phyloP scores from a whole-genome alignment of 2,888 invertebrate species.

The Pyrochroa serraticornis region DNA sequence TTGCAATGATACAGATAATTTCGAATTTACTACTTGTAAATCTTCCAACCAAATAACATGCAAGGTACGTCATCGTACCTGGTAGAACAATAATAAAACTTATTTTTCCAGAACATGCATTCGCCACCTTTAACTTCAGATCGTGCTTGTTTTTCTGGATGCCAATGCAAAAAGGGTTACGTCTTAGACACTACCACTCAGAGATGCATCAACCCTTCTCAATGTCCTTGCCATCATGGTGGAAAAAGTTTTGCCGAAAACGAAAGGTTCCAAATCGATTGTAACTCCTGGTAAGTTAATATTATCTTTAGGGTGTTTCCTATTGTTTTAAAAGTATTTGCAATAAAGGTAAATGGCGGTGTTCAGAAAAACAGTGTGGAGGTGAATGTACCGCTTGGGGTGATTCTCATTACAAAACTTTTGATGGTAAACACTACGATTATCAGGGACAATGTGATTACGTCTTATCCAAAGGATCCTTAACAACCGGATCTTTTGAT shows the following conservation, averaged over 20 bases:
- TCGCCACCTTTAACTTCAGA: slow-evolving; percentile 62
- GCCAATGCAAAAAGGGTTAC: slow-evolving; percentile 76
- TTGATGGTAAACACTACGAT: slow-evolving; percentile 80
- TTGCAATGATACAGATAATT: no score
- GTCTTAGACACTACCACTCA: slow-evolving; percentile 71
- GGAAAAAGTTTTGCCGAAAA: slow-evolving; percentile 82
- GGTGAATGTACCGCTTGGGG: slow-evolving; percentile 87
- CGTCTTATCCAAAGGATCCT: slow-evolving; percentile 75
- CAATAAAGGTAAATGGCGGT: slow-evolving; percentile 79
- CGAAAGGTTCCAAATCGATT: slow-evolving; percentile 77
- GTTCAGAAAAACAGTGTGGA: slow-evolving; percentile 74
- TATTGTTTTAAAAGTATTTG: slow-evolving; percentile 61
- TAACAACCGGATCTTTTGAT: slow-evolving; percentile 71
- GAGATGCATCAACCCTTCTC: slow-evolving; percentile 69
- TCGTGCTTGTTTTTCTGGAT: slow-evolving; percentile 77
- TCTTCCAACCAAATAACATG: slow-evolving; percentile 80
- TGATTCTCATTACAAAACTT: slow-evolving; percentile 87
- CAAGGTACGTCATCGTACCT: slow-evolving; percentile 53
- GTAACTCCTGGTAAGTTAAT: slow-evolving; percentile 85
- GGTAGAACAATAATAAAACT: no score
- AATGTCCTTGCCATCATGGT: slow-evolving; percentile 91
- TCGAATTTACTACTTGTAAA: slow-evolving; percentile 81
- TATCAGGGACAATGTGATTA: slow-evolving; percentile 92
- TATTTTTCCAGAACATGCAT: slow-evolving; percentile 84
- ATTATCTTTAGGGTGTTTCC: no score